phyloP scores from a whole-genome alignment of 1,140 invertebrate species.

The Caenorhabditis latens region DNA sequence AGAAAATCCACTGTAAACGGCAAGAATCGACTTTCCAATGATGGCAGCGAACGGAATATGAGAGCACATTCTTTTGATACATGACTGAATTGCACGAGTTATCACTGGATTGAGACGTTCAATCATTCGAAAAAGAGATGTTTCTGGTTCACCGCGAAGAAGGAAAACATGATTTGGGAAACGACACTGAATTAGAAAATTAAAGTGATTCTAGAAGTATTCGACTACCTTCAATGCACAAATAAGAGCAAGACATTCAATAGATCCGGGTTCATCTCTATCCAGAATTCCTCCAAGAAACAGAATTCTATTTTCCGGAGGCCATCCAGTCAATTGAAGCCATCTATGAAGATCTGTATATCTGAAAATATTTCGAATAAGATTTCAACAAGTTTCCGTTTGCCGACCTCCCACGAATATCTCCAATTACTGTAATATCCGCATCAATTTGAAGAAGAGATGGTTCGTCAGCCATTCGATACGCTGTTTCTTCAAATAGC shows the following conservation, averaged over 20 bases:
- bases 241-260: conserved; percentile 60
- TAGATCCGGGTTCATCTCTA: conserved; percentile 38
- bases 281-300: conserved; percentile 61
- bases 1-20: conserved; percentile 58
- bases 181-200: conserved; percentile 48
- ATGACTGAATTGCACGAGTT: conserved; percentile 3
- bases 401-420: conserved; percentile 40
- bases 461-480: conserved; percentile 25
- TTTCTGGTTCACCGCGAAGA: conserved; percentile 57
- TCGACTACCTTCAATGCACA: conserved; percentile 53
- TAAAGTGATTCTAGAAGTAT: neutral
- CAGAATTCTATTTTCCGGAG: conserved; percentile 45
- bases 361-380: conserved; percentile 7
- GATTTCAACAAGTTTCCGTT: neutral
- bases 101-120: conserved; percentile 34
- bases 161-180: conserved; percentile 58
- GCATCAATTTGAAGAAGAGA: conserved; percentile 42
- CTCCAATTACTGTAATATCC: conserved; percentile 45
- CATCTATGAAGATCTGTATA: conserved; percentile 58
- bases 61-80: conserved; percentile 60
- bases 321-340: conserved; percentile 58
- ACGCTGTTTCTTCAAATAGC: conserved; percentile 57
- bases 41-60: conserved; percentile 55
- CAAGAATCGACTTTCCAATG: conserved; percentile 21
- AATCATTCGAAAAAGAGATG: conserved; percentile 13